phyloP scores from a whole-genome alignment of 1,140 invertebrate species.

The Battus philenor region DNA sequence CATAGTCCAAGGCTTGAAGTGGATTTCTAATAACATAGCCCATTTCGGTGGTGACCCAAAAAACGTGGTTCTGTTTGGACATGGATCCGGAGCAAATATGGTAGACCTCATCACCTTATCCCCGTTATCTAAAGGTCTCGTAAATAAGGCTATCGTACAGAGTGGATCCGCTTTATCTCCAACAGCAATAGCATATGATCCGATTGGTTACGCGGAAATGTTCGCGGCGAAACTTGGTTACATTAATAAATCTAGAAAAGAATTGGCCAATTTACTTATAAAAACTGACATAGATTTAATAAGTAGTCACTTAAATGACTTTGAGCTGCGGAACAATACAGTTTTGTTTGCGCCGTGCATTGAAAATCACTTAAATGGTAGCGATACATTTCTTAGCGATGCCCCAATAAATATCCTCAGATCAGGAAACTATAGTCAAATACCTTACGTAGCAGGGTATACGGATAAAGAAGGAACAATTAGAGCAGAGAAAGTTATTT shows the following conservation, averaged over 20 bases:
- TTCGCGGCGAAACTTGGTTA: slow-evolving; percentile 46
- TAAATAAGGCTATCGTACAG: slow-evolving; percentile 76
- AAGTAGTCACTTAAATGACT: slow-evolving; percentile 24
- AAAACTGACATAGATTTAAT: slow-evolving; percentile 35
- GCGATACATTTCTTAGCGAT: slow-evolving; percentile 40
- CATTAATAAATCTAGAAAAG: slow-evolving; percentile 23
- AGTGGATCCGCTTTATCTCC: slow-evolving; percentile 82
- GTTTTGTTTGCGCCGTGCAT: slow-evolving; percentile 57
- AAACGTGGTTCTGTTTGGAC: slow-evolving; percentile 78
- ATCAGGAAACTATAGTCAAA: slow-evolving; percentile 45
- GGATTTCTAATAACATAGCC: slow-evolving; percentile 79
- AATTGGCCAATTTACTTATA: slow-evolving; percentile 36
- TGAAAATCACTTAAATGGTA: slow-evolving; percentile 39
- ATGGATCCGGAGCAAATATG: slow-evolving; percentile 79
- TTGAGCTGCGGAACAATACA: slow-evolving; percentile 47
- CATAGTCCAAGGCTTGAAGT: slow-evolving; percentile 78
- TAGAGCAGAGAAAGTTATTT: slow-evolving; percentile 35
- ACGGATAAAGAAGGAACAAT: slow-evolving; percentile 54
- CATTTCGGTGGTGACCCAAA: slow-evolving; percentile 81
- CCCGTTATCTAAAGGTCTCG: slow-evolving; percentile 74
- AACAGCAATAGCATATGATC: slow-evolving; percentile 80
- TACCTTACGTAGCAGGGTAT: slow-evolving; percentile 51
- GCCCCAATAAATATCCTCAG: slow-evolving; percentile 47
- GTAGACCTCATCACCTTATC: slow-evolving; percentile 80
- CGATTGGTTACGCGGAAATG: slow-evolving; percentile 57